Percentiles rank a stretch among this genome's conserved stretches.
These are phyloP conservation scores for Equus przewalskii DNA, from an alignment of 2,113 vertebrate species.

Conservation along the genomic window DNA sequence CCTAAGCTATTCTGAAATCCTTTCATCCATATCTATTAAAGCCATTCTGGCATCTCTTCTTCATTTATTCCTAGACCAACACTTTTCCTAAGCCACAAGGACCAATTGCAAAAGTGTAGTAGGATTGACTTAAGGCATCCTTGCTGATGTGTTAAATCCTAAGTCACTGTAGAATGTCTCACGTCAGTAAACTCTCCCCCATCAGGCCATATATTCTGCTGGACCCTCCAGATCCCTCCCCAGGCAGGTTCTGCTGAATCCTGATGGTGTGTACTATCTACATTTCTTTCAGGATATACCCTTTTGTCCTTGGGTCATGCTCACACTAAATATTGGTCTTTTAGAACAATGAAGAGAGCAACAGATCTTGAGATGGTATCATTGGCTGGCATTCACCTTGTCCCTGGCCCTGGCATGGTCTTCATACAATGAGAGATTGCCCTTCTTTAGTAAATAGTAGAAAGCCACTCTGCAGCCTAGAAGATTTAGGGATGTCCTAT, in stretches of 20 bases:
- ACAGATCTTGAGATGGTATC: not conserved
- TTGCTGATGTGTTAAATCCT: not conserved
- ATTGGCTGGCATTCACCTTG: not conserved
- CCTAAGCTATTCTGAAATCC: not conserved
- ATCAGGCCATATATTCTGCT: not conserved
- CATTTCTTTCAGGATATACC: not conserved
- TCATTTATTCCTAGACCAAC: not conserved
- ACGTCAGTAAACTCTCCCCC: not conserved
- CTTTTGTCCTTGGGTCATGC: not conserved
- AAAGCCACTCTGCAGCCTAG: not conserved
- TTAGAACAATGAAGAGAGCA: not conserved
- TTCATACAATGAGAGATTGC: not conserved
- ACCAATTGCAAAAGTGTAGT: not conserved
- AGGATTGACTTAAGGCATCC: not conserved
- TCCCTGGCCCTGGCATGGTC: not conserved
- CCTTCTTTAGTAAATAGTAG: not conserved
- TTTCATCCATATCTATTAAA: not conserved
- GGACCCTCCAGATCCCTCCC: not conserved
- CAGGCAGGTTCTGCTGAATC: accelerated
- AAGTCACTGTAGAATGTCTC: not conserved
- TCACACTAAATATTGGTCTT: not conserved
- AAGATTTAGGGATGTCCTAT: not conserved
- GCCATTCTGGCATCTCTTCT: not conserved
- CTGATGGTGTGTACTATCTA: not conserved
- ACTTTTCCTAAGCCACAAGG: not conserved